Conservation (phyloP, 1,140 invertebrate genomes). For the Pseudomyrmex concolor region DNA sequence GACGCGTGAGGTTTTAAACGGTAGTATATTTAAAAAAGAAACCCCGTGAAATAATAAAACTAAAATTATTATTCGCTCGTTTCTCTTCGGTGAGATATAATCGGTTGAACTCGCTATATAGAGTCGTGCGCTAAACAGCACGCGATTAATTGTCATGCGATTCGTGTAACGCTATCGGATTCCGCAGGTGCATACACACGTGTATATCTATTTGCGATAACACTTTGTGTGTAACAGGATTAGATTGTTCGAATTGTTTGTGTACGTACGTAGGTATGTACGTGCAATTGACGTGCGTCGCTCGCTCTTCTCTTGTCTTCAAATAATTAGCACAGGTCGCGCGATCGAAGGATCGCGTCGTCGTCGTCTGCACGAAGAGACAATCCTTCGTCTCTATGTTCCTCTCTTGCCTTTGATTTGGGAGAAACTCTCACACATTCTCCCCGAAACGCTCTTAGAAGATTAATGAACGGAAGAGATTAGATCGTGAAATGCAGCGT, state of each 20-base stretch:
- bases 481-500: constrained; percentile 24
- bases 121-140: not conserved
- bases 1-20: no score
- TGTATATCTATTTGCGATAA: not conserved
- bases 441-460: not conserved
- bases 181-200: constrained; percentile 13
- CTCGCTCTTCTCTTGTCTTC: not conserved
- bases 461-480: constrained; percentile 41
- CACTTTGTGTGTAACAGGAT: not conserved
- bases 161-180: constrained; percentile 32
- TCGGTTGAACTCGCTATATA: constrained; percentile 7
- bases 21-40: no score
- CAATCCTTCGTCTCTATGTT: no score
- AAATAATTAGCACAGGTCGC: not conserved
- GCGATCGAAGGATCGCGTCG: no score
- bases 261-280: not conserved
- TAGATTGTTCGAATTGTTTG: constrained; percentile 39
- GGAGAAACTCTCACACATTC: no score
- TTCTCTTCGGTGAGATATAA: not conserved
- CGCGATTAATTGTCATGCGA: constrained; percentile 43
- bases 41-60: no score
- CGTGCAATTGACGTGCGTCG: not conserved
- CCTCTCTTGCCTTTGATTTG: no score
- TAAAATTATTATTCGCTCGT: no score
- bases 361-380: no score